Evolutionary conservation across 2,797 vertebrate genomes (phyloP).

Genomic region (Crotalus adamanteus): DNA sequence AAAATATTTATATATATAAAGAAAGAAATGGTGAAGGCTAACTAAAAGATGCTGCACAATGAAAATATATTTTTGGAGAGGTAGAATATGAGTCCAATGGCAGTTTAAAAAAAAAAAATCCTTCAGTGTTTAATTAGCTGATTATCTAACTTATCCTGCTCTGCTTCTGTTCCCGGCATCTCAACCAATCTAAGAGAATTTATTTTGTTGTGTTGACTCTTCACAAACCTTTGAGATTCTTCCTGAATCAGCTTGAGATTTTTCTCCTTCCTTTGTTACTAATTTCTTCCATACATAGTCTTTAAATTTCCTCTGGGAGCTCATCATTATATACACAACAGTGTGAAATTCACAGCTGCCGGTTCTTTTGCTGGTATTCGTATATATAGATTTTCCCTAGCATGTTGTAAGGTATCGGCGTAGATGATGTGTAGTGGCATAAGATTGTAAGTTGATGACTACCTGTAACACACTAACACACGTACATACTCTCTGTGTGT

Average conservation of each 20-base stretch:
- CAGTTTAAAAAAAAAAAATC: background rate
- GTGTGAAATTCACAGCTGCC: background rate
- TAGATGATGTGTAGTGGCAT: no score
- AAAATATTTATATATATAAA: no score
- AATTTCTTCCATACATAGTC: background rate
- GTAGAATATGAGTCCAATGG: background rate
- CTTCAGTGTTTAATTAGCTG: background rate
- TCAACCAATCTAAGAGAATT: background rate
- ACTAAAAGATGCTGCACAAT: background rate
- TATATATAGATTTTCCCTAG: no score
- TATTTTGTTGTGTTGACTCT: background rate
- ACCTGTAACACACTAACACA: no score
- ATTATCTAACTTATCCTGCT: background rate
- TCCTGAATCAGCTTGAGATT: background rate
- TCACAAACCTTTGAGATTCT: background rate
- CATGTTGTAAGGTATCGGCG: no score
- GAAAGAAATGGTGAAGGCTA: background rate
- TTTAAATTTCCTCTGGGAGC: background rate
- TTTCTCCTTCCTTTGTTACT: background rate
- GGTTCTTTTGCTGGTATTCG: no score
- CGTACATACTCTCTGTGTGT: no score
- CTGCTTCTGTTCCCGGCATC: background rate
- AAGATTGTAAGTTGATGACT: no score
- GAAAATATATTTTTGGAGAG: background rate
- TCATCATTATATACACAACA: background rate